These are phyloP conservation scores for Stenolophus ochropezus DNA, from an alignment of 2,888 invertebrate genomes.

Conservation along the genomic window DNA sequence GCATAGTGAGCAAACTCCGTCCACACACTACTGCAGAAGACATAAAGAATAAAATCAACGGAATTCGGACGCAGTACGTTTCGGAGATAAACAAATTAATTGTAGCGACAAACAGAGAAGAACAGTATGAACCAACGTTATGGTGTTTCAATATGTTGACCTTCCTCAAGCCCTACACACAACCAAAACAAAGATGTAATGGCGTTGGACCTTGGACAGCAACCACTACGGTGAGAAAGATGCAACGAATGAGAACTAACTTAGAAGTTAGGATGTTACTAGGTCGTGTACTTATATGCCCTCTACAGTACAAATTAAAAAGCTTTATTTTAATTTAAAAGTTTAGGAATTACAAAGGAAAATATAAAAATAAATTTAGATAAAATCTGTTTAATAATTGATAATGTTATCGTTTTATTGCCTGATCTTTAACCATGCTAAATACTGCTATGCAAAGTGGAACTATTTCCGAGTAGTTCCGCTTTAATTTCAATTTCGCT, in stretches of 20 bases:
- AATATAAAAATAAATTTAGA: background rate
- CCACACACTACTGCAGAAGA: conserved; percentile 57
- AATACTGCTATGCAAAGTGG: background rate
- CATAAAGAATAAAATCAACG: conserved; percentile 60
- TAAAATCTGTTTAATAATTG: background rate
- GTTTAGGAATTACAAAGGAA: background rate
- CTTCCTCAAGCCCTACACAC: conserved; percentile 56
- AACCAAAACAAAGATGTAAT: conserved; percentile 38
- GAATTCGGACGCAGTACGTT: conserved; percentile 58
- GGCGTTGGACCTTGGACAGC: background rate
- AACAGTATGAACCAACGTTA: conserved; percentile 57
- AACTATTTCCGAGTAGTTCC: background rate
- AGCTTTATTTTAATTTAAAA: too few relatives aligned
- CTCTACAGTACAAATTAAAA: too few relatives aligned
- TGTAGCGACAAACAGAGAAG: background rate
- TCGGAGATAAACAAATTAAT: conserved; percentile 59
- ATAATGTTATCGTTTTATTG: background rate
- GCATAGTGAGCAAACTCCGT: conserved; percentile 16
- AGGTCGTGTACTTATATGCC: too few relatives aligned
- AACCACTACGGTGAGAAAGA: background rate
- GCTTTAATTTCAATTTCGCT: conserved; percentile 26
- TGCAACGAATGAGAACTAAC: too few relatives aligned
- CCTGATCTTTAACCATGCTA: background rate
- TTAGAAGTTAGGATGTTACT: too few relatives aligned
- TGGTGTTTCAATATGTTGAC: conserved; percentile 57